phyloP scores from a whole-genome alignment of 2,113 vertebrate species.

The Platichthys stellatus region DNA sequence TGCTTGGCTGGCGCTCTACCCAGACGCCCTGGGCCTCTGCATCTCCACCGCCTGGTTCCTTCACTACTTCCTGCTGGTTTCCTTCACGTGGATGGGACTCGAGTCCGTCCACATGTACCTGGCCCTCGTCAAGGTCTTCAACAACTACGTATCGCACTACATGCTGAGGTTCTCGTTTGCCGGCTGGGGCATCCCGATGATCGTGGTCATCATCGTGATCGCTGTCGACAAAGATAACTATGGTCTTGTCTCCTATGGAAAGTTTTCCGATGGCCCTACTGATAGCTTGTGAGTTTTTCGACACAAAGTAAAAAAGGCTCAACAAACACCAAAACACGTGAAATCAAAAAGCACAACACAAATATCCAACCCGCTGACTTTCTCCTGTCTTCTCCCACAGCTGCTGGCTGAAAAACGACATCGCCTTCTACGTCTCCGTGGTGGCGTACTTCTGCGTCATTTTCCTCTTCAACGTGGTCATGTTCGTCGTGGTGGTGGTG shows the following conservation, averaged over 20 bases:
- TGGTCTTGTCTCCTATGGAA: constrained; percentile 87
- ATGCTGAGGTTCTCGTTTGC: constrained; percentile 92
- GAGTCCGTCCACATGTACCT: constrained; percentile 98
- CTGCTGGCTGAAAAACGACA: constrained; percentile 92
- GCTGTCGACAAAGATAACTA: constrained; percentile 87
- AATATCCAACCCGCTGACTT: constrained; percentile 9
- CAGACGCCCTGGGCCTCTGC: constrained; percentile 84
- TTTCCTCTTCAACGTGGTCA: constrained; percentile 91
- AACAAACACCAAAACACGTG: neutral
- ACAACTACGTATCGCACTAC: constrained; percentile 89
- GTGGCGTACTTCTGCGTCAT: constrained; percentile 93
- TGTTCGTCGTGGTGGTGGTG: constrained; percentile 95
- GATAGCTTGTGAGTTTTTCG: constrained; percentile 89
- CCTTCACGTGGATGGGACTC: constrained; percentile 99
- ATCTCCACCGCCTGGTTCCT: constrained; percentile 94
- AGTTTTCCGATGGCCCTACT: constrained; percentile 78
- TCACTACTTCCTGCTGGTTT: constrained; percentile 94
- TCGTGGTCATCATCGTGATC: constrained; percentile 89
- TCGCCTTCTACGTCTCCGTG: constrained; percentile 92
- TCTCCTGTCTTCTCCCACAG: constrained; percentile 73
- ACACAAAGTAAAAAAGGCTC: neutral
- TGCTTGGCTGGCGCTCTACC: constrained; percentile 91
- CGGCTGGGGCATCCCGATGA: constrained; percentile 93
- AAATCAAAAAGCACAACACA: neutral
- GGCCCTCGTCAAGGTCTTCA: constrained; percentile 97